These are phyloP conservation scores for Sclerurus mexicanus DNA, from an alignment of 2,113 vertebrate genomes.

Conservation along the genomic window DNA sequence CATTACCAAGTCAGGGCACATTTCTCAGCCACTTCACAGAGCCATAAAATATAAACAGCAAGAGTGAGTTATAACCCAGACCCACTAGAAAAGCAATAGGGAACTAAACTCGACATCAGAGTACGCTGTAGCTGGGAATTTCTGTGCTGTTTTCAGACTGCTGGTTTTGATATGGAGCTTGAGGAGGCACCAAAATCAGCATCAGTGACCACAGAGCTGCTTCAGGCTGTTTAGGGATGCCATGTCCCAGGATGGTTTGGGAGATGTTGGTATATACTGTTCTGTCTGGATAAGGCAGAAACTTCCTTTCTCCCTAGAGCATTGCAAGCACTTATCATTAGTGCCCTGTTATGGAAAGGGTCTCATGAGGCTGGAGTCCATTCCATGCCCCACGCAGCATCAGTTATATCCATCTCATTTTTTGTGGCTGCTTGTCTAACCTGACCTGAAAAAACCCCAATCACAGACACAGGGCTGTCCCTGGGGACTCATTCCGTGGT, in stretches of 20 bases:
- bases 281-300: not conserved
- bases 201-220: not conserved
- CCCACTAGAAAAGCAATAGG: not conserved
- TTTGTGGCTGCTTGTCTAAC: not conserved
- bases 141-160: not conserved
- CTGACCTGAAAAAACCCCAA: not conserved
- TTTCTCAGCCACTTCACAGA: constrained; percentile 34
- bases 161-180: not conserved
- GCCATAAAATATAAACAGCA: constrained; percentile 12
- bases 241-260: accelerated
- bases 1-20: not conserved
- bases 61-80: constrained; percentile 12
- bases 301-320: not conserved
- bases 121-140: not conserved
- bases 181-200: not conserved
- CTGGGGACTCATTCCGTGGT: accelerated
- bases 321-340: not conserved
- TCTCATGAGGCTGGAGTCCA: not conserved
- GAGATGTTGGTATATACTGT: not conserved
- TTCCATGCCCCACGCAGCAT: not conserved
- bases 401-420: not conserved
- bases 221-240: not conserved
- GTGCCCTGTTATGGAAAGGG: not conserved
- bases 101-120: not conserved
- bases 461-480: not conserved